Base-by-base conservation (phyloP, 2,888 invertebrate species). In the Apamea anceps region DNA sequence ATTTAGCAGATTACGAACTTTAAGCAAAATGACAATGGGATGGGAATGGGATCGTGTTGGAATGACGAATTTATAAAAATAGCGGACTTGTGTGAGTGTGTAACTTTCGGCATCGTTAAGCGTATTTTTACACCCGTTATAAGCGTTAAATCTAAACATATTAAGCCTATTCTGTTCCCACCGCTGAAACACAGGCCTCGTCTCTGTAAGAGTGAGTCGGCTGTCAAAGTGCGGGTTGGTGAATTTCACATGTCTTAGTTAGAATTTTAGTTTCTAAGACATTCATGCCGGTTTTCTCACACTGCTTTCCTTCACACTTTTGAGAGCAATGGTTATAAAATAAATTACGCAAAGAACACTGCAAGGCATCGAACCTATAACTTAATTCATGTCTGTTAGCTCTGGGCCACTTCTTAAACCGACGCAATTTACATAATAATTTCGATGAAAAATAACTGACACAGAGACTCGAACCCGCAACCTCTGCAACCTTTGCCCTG, bases 71-170 rank as follows among this genome's bases (percentile, higher is more conserved):
- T n/a, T n/a, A n/a, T n/a, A n/a, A n/a, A n/a, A n/a, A n/a, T n/a
- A n/a, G n/a, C n/a, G n/a, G n/a, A n/a, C n/a, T n/a, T n/a, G n/a
- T n/a, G n/a, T n/a, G 42, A 42, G 42, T 42, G 42, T 7, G 42
- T 42, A 5, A 21, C 21, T 48, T 21, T 48, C 4, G 4, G 21
- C 70, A 7, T 51, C 1, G 21, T 4, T 28, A 48, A 13, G 21
- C 21, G 51, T 70, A 32, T 70, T 71, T 71, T 71, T 54, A 71
- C 51, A 32, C 51, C 25, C 25, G 25, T 51, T 70, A 32, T 15
- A 54, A 32, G 25, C 32, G 51, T 18, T 51, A 51, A 71, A 15
- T 48, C 70, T 28, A 51, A 21, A 48, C 13, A 28, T 48, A 28
- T 13, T 48, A 13, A 28, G 21, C 21, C 48, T 51, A 3, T 21